phyloP scores from a whole-genome alignment of 2,797 vertebrate species.

The Gouania willdenowi region DNA sequence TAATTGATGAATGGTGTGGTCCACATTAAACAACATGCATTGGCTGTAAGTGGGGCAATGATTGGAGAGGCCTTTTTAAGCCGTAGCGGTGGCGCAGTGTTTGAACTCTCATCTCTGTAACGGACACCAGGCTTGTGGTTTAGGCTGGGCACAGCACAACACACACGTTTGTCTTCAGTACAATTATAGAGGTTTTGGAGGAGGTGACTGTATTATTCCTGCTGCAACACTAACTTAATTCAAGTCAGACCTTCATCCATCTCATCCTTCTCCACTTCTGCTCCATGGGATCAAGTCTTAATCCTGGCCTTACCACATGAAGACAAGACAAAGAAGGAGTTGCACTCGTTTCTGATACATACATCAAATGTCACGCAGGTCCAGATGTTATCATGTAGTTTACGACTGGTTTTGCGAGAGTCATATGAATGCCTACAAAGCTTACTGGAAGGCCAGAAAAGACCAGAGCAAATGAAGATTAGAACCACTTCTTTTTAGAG shows the following conservation, averaged over 20 bases:
- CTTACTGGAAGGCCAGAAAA: conserved; percentile 48
- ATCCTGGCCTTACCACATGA: conserved; percentile 69
- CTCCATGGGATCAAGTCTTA: conserved; percentile 64
- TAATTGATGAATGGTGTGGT: conserved; percentile 76
- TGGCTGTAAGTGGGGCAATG: conserved; percentile 68
- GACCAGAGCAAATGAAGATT: conserved; percentile 39
- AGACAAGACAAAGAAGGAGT: conserved; percentile 55
- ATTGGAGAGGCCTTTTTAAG: conserved; percentile 67
- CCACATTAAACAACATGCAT: conserved; percentile 74
- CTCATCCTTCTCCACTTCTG: conserved; percentile 44
- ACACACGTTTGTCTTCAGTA: conserved; percentile 36
- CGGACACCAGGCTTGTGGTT: conserved; percentile 74
- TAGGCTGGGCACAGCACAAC: conserved; percentile 43
- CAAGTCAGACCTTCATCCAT: conserved; percentile 67
- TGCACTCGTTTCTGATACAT: conserved; percentile 48
- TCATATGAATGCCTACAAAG: conserved; percentile 51
- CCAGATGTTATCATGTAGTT: conserved; percentile 56
- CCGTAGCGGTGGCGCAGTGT: conserved; percentile 53
- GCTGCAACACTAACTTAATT: conserved; percentile 71
- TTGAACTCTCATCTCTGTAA: conserved; percentile 72
- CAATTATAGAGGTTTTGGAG: conserved; percentile 45
- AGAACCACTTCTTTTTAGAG: conserved; percentile 48
- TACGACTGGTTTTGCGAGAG: conserved; percentile 40
- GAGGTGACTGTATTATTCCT: conserved; percentile 69
- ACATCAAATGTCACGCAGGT: conserved; percentile 65